Evolutionary conservation across 2,888 invertebrate species (phyloP).

Genomic region (Chymomyza fuscimana): DNA sequence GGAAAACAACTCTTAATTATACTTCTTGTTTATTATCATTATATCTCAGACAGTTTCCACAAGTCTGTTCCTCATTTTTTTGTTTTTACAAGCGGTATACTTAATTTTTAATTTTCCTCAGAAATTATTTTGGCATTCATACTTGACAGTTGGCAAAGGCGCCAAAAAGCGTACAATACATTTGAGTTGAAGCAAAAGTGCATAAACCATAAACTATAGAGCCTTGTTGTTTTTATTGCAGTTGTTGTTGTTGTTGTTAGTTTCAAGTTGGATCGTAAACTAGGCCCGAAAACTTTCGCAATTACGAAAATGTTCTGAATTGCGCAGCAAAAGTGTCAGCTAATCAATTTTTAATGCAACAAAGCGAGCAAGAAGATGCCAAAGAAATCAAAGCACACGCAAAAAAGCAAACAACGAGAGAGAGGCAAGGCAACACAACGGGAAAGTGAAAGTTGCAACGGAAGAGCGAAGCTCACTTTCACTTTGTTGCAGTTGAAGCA

Average conservation of each 20-base stretch:
- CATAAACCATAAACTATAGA: not conserved
- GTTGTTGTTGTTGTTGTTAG: not conserved
- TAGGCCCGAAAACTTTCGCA: slow-evolving; percentile 35
- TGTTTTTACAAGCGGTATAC: not conserved
- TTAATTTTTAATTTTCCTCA: not conserved
- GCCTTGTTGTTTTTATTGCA: not conserved
- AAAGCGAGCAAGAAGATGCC: slow-evolving; percentile 17
- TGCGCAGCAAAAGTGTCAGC: slow-evolving; percentile 27
- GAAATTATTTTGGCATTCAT: not conserved
- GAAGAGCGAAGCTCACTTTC: slow-evolving; percentile 29
- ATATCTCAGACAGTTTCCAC: not conserved
- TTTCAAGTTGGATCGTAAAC: not conserved
- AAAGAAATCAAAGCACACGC: slow-evolving; percentile 28
- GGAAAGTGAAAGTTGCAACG: slow-evolving; percentile 42
- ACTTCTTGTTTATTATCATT: too few species aligned
- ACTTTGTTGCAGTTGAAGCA: slow-evolving; percentile 18
- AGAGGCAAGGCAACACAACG: slow-evolving; percentile 30
- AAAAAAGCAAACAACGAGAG: slow-evolving; percentile 18
- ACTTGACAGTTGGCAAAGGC: not conserved
- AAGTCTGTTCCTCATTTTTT: not conserved
- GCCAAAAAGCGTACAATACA: not conserved
- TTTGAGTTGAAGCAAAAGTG: not conserved
- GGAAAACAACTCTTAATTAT: too few species aligned
- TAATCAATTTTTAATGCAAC: slow-evolving; percentile 53
- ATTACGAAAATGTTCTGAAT: slow-evolving; percentile 32